Base-by-base conservation (phyloP, 2,888 invertebrate genomes). In the Noctua janthina region DNA sequence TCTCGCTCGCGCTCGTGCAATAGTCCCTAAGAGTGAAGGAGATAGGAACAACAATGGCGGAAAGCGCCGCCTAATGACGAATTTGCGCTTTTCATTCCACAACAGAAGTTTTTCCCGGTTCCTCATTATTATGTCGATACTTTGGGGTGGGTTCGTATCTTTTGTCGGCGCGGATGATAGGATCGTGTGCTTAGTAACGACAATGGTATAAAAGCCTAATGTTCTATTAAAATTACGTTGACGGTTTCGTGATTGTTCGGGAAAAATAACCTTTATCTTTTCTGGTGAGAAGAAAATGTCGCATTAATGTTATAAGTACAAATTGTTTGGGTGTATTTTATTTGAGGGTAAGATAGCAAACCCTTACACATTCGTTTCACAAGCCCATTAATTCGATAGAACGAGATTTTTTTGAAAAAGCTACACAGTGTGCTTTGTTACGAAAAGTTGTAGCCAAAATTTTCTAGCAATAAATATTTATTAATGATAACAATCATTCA, bases 1-100 rank as follows among this genome's bases (percentile, higher is more conserved):
- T 96, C 96, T 92, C 94, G 83, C 93, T 96, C 93, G 82, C 91
- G 86, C 94, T 85, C 84, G 83, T 85, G 84, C 82, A 86, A 87
- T 88, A 81, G 71, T 82, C 56, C 70, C 79, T 81, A 59, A 87
- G 93, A 87, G 87, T 66, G 93, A 95, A 89, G 82, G 93, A 92
- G 94, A 95, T 88, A 90, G 92, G 87, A 88, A 92, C 93, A 95
- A 96, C 95, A 96, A 96, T 96, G 96, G 95, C 94, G 96, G 96
- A 95, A 96, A 96, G 95, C 96, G 96, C 96, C 96, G 95, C 95
- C 97, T 96, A 97, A 97, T 97, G 97, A 96, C 97, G 97, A 97
- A 97, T 97, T 97, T 97, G 97, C 96, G 97, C 96, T 97, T 96
- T 97, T 97, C 97, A 97, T 96, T 96, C 96, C 96, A 96, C 96